Base-by-base conservation (phyloP, 2,797 vertebrate genomes). In the Anabacerthia variegaticeps region DNA sequence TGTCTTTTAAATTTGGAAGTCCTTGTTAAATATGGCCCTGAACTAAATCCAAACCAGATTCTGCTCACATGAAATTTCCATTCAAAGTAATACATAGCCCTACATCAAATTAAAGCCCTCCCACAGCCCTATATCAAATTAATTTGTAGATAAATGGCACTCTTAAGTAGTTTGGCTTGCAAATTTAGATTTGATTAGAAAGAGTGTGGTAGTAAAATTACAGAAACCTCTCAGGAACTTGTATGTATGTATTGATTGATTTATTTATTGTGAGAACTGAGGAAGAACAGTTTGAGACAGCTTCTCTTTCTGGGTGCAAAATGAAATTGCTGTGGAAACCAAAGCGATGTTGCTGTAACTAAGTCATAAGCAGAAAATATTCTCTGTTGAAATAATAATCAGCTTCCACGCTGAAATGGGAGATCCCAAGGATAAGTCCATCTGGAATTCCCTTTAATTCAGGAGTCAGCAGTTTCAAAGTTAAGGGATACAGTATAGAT, bases 11-110 rank as follows among this genome's bases (percentile, higher is more conserved):
- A 78, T 77, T 68, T 95, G 83, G 54, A 95, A 86, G 32, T 30
- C 62, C 12, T 72, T 81, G 20, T 80, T 89, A 95, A 92, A 83
- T 55, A 77, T 30, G 72, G 39, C 41, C 49, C 41, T 68, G 62
- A 94, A 94, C 68, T 61, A 78, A 91, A 89, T 82, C 59, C 77
- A 92, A 78, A 61, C 17, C 41, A 66, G 67, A 37, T n/a, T 79
- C 27, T 36, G 9, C 48, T 89, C 88, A 69, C 55, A 76, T 30
- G 41, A 77, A 68, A 75, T 68, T 94, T 86, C 72, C 28, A 36
- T 81, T 84, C 72, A 62, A 95, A 81, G 37, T 74, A 78, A 18
- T 43, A 58, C 6, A 6, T 34, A 65, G 43, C 23, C 63, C 26
- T 89, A 59, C 43, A 68, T 84, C 62, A 69, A 58, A 84, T 55